phyloP scores from a whole-genome alignment of 2,797 vertebrate genomes.

The Ctenosaura bakeri region DNA sequence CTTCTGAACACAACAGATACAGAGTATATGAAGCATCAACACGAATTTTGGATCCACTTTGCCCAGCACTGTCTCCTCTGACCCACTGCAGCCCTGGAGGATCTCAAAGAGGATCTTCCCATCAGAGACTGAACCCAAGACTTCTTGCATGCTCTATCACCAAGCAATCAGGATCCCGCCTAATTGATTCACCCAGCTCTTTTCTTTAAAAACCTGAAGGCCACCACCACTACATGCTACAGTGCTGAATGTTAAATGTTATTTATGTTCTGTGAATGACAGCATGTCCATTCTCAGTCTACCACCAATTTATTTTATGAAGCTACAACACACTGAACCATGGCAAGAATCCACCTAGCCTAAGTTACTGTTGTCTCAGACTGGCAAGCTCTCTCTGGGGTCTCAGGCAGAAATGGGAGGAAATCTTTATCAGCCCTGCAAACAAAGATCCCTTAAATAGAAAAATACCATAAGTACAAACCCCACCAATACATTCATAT shows the following conservation, averaged over 20 bases:
- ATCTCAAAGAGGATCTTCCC: neutral
- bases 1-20: neutral
- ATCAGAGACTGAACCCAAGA: too few relatives aligned
- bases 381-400: neutral
- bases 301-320: neutral
- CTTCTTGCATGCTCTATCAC: too few relatives aligned
- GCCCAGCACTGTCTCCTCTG: neutral
- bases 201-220: neutral
- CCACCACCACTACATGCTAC: neutral
- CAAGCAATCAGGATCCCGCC: too few relatives aligned
- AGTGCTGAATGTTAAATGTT: neutral
- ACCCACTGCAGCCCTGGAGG: neutral
- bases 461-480: neutral
- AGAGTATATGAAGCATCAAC: too few relatives aligned
- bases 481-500: neutral
- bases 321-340: neutral
- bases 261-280: neutral
- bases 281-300: neutral
- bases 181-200: neutral
- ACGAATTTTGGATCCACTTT: too few relatives aligned
- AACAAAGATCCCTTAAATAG: neutral
- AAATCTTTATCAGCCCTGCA: neutral
- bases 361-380: neutral
- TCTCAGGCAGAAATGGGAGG: neutral
- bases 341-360: neutral